These are phyloP conservation scores for Pristis pectinata DNA, from an alignment of 2,797 vertebrate species.

Conservation along the genomic window DNA sequence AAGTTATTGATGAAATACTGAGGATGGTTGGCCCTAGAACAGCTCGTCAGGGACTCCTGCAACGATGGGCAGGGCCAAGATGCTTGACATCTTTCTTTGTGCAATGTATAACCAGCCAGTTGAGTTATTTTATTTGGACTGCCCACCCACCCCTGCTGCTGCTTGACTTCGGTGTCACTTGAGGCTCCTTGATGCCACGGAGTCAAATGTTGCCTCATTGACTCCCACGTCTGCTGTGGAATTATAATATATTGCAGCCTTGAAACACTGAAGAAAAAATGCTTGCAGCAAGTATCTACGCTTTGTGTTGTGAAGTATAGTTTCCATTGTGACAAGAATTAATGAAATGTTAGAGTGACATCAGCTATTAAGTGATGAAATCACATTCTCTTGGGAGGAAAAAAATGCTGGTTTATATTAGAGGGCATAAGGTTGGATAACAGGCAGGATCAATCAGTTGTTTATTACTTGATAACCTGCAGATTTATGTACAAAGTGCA, in stretches of 20 bases:
- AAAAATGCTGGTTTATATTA: neutral
- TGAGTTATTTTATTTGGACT: no score
- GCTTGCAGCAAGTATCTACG: neutral
- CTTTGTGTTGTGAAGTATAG: neutral
- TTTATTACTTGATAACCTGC: neutral
- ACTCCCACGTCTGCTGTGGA: no score
- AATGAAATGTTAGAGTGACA: neutral
- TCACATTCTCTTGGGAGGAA: neutral
- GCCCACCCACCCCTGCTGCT: no score
- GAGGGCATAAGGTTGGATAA: neutral
- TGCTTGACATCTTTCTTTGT: no score
- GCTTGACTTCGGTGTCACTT: no score
- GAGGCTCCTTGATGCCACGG: no score
- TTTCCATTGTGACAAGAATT: neutral
- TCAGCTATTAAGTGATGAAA: neutral
- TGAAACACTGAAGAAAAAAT: neutral
- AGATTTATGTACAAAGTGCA: neutral
- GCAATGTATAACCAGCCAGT: no score
- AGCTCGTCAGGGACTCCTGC: no score
- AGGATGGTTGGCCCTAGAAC: no score
- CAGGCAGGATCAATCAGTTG: neutral
- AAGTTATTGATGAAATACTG: no score
- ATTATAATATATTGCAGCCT: neutral
- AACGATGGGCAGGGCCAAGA: no score
- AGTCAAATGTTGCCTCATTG: no score